Percentiles rank a stretch among this genome's conserved stretches.
Evolutionary conservation across 2,797 vertebrate genomes (phyloP).

Genomic region (Lophius americanus): DNA sequence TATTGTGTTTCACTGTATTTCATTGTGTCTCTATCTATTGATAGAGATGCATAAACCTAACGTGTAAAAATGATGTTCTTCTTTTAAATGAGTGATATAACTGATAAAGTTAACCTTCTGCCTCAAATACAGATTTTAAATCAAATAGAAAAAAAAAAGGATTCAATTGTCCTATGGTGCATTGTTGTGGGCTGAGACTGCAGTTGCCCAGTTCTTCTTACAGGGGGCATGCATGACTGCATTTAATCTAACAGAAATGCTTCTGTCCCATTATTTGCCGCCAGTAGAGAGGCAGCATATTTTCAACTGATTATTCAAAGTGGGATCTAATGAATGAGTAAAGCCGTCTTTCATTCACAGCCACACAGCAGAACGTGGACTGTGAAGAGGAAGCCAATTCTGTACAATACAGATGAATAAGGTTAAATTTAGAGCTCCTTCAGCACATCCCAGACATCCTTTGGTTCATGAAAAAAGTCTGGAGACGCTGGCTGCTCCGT

Average conservation of each 20-base stretch:
- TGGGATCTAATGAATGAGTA: slow-evolving; percentile 35
- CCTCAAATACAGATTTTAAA: neutral
- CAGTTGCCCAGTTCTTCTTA: slow-evolving; percentile 70
- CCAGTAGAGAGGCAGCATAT: slow-evolving; percentile 38
- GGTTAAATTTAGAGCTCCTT: slow-evolving; percentile 71
- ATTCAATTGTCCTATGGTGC: neutral
- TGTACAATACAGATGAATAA: slow-evolving; percentile 56
- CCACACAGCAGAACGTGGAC: neutral
- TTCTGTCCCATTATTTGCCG: slow-evolving; percentile 26
- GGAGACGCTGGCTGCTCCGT: slow-evolving; percentile 65
- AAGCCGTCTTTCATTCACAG: slow-evolving; percentile 36
- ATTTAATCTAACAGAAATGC: slow-evolving; percentile 42
- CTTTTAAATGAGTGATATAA: neutral
- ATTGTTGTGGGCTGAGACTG: slow-evolving; percentile 30
- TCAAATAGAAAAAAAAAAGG: no score
- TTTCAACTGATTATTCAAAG: slow-evolving; percentile 29
- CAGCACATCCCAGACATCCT: slow-evolving; percentile 71
- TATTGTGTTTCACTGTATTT: neutral
- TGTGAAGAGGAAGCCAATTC: slow-evolving; percentile 15
- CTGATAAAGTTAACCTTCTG: neutral
- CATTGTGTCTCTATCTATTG: neutral
- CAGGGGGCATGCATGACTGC: slow-evolving; percentile 77
- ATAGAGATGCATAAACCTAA: no score
- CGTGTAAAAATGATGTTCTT: neutral
- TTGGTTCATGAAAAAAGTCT: slow-evolving; percentile 64